Base-by-base conservation (phyloP, 2,113 vertebrate species). In the Engystomops pustulosus region DNA sequence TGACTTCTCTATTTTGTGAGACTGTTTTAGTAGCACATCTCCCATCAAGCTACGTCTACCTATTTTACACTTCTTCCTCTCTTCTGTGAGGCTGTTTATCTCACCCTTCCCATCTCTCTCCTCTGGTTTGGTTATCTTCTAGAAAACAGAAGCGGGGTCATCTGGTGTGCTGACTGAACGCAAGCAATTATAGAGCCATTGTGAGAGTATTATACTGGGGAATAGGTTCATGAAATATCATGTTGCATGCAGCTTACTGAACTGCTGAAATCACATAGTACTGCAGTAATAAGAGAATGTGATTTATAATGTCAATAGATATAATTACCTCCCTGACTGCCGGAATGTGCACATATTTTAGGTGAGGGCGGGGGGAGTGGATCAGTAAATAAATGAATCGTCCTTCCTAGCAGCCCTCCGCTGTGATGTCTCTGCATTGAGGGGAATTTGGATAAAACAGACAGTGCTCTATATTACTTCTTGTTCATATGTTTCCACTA, bases 131-230 rank as follows among this genome's bases (percentile, higher is more conserved):
- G 83, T 78, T 65, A 81, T 80, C 62, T 55, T 60, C 71, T 74
- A 67, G 18, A 60, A 79, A 86, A 58, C 30, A 68, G 25, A 27
- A 85, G 20, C 27, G 12, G 88, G 23, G 20, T 17, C 58, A 77
- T 74, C 60, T 25, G 23, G 70, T 83, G 84, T 81, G 70, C 85
- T 20, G 58, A 41, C 44, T 74, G 41, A 77, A 79, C 67, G 41
- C 76, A 85, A 79, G 51, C 67, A 86, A 85, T 90, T 85, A 45
- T 69, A 44, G 62, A 83, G 15, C 41, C 83, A 75, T 47, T 79
- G 45, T 69, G 65, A 83, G 8, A 62, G 9, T 38, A 80, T 83
- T 87, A 86, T 72, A 1, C 27, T 86, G 62, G n/a, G 53, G 82
- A 86, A 74, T 82, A 89, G 3, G 20, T 68, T 83, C 79, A 71